Evolutionary conservation across 2,113 vertebrate species (phyloP).

Genomic region (Piaya cayana): DNA sequence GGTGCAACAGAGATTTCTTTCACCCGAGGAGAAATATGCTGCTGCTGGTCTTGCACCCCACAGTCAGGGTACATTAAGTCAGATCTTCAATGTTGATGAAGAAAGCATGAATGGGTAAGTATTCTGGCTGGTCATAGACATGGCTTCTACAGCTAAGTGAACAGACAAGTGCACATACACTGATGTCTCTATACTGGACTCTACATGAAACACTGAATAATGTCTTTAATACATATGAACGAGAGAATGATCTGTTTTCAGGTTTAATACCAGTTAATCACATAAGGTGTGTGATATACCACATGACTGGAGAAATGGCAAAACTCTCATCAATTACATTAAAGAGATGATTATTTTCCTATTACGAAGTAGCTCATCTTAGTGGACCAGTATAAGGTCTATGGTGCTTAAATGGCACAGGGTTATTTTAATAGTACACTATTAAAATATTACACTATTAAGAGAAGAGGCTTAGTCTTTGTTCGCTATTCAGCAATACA

Average conservation of each 20-base stretch:
- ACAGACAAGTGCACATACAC: not conserved
- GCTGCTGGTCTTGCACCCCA: conserved; percentile 66
- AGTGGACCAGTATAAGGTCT: not conserved
- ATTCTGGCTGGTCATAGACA: not conserved
- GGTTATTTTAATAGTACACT: not conserved
- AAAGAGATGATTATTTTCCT: not conserved
- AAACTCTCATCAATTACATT: not conserved
- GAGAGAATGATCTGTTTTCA: not conserved
- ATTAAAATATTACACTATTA: not conserved
- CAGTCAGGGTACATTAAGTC: not conserved
- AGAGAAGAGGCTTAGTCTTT: not conserved
- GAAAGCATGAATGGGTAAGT: not conserved
- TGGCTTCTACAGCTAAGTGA: not conserved
- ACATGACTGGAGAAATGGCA: not conserved
- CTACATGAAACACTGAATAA: not conserved
- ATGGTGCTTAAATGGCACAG: not conserved
- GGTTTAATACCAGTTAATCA: not conserved
- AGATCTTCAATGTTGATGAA: not conserved
- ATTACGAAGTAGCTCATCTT: not conserved
- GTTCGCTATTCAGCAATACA: not conserved
- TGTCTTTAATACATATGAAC: not conserved
- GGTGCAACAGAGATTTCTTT: conserved; percentile 62
- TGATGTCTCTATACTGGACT: not conserved
- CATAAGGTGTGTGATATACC: not conserved
- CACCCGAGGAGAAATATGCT: conserved; percentile 72